phyloP scores from a whole-genome alignment of 2,888 invertebrate species.

The Ferrisia virgata region DNA sequence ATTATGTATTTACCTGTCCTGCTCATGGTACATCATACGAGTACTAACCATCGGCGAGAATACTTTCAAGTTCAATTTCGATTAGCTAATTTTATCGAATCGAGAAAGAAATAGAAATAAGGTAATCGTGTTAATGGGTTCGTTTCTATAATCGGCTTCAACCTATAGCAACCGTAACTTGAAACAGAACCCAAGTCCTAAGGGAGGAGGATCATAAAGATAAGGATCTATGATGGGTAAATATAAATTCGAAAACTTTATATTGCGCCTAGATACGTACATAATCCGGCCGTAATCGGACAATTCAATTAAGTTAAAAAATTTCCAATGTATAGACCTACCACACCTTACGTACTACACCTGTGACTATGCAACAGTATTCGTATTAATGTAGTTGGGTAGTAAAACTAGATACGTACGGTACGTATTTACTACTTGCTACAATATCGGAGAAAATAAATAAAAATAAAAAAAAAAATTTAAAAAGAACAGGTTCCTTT shows the following conservation, averaged over 20 bases:
- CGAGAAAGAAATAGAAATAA: background rate
- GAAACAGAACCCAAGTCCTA: no score
- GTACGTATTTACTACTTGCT: no score
- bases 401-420: no score
- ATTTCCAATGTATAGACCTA: background rate
- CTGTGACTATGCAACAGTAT: background rate
- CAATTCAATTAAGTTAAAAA: slow-evolving; percentile 16
- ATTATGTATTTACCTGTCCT: no score
- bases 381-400: no score
- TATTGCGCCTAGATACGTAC: background rate
- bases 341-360: background rate
- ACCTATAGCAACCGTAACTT: no score
- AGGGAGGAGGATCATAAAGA: no score
- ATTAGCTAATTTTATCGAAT: background rate
- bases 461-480: background rate
- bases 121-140: background rate
- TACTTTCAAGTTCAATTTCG: background rate
- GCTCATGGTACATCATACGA: background rate
- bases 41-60: background rate
- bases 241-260: background rate
- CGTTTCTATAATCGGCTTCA: no score
- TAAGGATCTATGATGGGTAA: background rate
- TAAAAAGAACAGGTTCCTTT: background rate
- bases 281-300: background rate
- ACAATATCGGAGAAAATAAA: no score